Conservation (phyloP, 1,140 invertebrate genomes). For the Copidosoma floridanum region DNA sequence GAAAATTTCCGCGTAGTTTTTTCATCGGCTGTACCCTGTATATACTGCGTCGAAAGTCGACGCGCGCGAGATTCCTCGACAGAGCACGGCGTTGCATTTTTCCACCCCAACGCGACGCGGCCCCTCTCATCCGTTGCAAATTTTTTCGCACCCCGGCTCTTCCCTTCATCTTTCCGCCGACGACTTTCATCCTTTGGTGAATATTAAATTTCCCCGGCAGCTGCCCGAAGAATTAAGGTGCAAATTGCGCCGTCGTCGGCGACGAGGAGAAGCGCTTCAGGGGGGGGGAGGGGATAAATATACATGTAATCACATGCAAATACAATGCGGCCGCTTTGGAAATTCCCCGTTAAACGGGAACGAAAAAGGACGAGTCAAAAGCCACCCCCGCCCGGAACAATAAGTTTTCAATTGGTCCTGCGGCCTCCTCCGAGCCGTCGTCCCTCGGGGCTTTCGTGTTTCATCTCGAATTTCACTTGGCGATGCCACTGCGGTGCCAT, state of each 20-base stretch:
- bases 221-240: conserved; percentile 25
- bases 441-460: conserved; percentile 11
- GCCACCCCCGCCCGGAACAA: conserved; percentile 5
- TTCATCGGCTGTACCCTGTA: too few relatives aligned
- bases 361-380: not conserved
- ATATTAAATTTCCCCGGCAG: conserved; percentile 26
- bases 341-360: conserved; percentile 8
- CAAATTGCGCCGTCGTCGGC: conserved; percentile 16
- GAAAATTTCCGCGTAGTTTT: not conserved
- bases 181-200: conserved; percentile 18
- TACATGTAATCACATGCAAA: conserved; percentile 28
- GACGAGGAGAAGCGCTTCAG: not conserved
- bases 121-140: too few relatives aligned
- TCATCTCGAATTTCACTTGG: conserved; percentile 8
- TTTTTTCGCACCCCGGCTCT: too few relatives aligned
- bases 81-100: too few relatives aligned
- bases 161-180: not conserved
- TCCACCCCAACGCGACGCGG: too few relatives aligned
- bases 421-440: too few relatives aligned
- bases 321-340: conserved; percentile 18
- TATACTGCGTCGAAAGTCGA: too few relatives aligned
- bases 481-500: too few relatives aligned
- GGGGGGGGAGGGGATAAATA: conserved; percentile 5
- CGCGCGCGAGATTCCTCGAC: conserved; percentile 3
- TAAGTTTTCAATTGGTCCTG: conserved; percentile 23